Evolutionary conservation across 2,797 vertebrate genomes (phyloP).

Genomic region (Mus minutoides): DNA sequence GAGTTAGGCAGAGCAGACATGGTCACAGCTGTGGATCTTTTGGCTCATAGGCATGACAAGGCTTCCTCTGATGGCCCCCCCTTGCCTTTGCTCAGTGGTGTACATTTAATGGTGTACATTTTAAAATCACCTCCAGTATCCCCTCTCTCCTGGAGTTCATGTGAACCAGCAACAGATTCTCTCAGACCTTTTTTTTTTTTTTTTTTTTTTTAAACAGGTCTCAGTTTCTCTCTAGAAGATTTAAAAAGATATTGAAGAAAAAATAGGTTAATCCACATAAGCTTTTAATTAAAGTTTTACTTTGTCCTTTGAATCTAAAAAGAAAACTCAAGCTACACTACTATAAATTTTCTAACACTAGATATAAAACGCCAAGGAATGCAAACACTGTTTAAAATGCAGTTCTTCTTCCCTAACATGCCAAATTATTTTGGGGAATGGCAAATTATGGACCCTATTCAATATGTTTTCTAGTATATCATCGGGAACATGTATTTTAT

Average conservation of each 20-base stretch:
- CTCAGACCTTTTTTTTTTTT: not conserved
- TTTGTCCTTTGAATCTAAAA: conserved; percentile 8
- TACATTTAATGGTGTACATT: not conserved
- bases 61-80: no score
- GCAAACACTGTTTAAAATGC: conserved; percentile 30
- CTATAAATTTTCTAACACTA: not conserved
- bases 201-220: no score
- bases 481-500: fast-evolving
- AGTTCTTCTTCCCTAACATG: not conserved
- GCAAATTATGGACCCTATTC: conserved; percentile 39
- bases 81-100: not conserved
- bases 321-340: conserved; percentile 9
- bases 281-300: conserved; percentile 5
- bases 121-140: not conserved
- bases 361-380: conserved; percentile 47
- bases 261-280: conserved; percentile 28
- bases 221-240: not conserved
- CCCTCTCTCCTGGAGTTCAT: not conserved
- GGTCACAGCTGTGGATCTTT: not conserved
- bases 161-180: conserved; percentile 44
- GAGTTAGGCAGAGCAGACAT: not conserved
- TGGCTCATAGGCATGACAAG: not conserved
- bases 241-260: not conserved
- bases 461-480: not conserved
- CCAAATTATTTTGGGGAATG: conserved; percentile 42